Evolutionary conservation across 2,113 vertebrate genomes (phyloP).

Genomic region (Anhinga anhinga): DNA sequence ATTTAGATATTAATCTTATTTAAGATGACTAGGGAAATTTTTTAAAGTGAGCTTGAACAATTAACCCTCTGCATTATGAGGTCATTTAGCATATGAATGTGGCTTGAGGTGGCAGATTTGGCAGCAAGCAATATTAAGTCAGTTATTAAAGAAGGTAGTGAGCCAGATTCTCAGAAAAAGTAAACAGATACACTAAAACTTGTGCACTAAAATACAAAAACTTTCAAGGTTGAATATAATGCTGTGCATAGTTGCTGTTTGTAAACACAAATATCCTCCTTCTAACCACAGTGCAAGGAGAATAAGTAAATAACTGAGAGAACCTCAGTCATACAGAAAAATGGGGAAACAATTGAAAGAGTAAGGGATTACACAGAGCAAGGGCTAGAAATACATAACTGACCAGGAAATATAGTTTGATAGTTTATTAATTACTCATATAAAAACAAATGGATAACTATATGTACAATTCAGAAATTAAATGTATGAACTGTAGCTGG

Average conservation of each 20-base stretch:
- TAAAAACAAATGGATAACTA: not conserved
- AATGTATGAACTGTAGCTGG: not conserved
- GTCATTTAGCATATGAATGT: not conserved
- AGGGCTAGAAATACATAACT: not conserved
- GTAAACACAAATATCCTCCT: not conserved
- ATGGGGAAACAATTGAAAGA: not conserved
- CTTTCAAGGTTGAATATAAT: not conserved
- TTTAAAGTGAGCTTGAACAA: not conserved
- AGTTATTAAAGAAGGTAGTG: not conserved
- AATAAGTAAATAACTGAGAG: not conserved
- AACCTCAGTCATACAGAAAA: not conserved
- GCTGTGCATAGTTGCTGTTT: not conserved
- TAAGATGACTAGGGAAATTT: not conserved
- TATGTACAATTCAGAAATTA: not conserved
- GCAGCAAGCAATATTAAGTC: not conserved
- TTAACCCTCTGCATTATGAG: not conserved
- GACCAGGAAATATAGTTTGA: not conserved
- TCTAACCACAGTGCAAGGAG: not conserved
- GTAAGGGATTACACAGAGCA: not conserved
- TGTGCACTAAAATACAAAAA: not conserved
- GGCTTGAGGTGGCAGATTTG: not conserved
- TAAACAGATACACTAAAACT: not conserved
- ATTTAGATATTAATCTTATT: not conserved
- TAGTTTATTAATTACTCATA: not conserved
- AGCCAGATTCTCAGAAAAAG: not conserved